Evolutionary conservation across 53 echinoderm and acorn worm species (phyloP).

Genomic region (Paracentrotus lividus): DNA sequence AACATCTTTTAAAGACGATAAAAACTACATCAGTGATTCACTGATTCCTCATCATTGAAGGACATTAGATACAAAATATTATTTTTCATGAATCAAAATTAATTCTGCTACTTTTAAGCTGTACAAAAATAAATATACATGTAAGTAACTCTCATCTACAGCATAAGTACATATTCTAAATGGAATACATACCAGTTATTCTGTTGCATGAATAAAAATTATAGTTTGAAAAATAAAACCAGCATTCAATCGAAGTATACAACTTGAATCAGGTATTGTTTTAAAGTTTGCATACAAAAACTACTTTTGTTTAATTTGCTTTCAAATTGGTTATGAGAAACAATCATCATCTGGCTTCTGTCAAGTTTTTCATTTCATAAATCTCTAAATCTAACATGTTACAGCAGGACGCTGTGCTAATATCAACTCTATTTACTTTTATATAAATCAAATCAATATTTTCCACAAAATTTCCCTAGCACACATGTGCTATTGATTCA

Average conservation of each 20-base stretch:
- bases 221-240: not conserved
- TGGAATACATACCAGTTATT: not conserved
- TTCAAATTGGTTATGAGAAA: not conserved
- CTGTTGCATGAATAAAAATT: not conserved
- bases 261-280: not conserved
- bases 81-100: not conserved
- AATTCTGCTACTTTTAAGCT: not conserved
- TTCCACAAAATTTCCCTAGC: not conserved
- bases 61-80: not conserved
- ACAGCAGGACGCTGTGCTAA: not conserved
- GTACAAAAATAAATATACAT: slow-evolving; percentile 40
- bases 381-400: not conserved
- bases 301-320: not conserved
- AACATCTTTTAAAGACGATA: no score
- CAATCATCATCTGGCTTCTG: not conserved
- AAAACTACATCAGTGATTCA: no score
- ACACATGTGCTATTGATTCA: not conserved
- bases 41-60: no score
- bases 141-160: not conserved
- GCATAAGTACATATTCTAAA: not conserved
- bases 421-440: not conserved
- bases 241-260: not conserved
- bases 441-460: not conserved
- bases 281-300: not conserved
- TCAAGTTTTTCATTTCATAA: not conserved